Evolutionary conservation across 2,888 invertebrate species (phyloP).

Genomic region (Gandaritis pyraliata): DNA sequence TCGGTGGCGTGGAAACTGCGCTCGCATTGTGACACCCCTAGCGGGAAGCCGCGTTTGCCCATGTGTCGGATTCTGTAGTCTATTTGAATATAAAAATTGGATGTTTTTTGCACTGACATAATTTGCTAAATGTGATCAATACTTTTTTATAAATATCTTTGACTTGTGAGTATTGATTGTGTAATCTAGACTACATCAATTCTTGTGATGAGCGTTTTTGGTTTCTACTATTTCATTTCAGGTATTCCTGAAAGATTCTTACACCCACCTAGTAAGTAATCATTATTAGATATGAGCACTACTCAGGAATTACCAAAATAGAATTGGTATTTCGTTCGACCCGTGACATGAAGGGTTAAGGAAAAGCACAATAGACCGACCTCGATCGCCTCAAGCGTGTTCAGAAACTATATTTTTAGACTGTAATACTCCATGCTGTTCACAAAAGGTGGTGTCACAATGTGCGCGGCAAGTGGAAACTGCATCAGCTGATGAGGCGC

Average conservation of each 20-base stretch:
- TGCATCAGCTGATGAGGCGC: slow-evolving; percentile 43
- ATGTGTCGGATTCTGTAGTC: slow-evolving; percentile 47
- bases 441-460: slow-evolving; percentile 36
- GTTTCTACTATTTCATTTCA: no score
- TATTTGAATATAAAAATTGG: slow-evolving; percentile 41
- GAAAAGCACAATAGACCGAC: slow-evolving; percentile 13
- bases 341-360: not conserved
- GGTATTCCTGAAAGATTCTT: no score
- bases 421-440: slow-evolving; percentile 17
- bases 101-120: slow-evolving; percentile 15
- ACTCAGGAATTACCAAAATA: no score
- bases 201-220: no score
- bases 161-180: no score
- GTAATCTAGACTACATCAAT: no score
- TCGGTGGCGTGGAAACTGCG: slow-evolving; percentile 68
- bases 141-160: no score
- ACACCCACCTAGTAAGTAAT: no score
- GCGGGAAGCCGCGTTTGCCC: slow-evolving; percentile 55
- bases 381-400: slow-evolving; percentile 7
- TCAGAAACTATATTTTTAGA: slow-evolving; percentile 18
- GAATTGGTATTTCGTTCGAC: no score
- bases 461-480: slow-evolving; percentile 37
- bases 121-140: no score
- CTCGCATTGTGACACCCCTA: slow-evolving; percentile 72
- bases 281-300: no score